phyloP scores from a whole-genome alignment of 2,888 invertebrate genomes.

The Perizoma affinitatum region DNA sequence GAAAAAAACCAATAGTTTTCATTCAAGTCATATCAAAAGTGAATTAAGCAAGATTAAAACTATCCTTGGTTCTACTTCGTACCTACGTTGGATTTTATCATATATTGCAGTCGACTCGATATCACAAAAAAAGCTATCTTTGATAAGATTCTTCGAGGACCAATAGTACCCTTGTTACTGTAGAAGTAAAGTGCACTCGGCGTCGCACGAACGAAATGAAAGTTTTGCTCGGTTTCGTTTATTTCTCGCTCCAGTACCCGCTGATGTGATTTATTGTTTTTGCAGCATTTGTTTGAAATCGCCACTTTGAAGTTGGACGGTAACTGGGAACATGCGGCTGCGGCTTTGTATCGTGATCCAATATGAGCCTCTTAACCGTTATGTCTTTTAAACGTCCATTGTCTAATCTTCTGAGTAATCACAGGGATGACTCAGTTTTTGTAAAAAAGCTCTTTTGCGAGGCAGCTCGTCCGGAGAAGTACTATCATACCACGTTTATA shows the following conservation, averaged over 20 bases:
- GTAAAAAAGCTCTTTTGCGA: no score
- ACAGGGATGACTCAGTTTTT: conserved; percentile 13
- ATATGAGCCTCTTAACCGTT: conserved; percentile 18
- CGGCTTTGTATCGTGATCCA: conserved; percentile 13
- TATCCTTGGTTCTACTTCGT: no score
- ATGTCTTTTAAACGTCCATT: conserved; percentile 5
- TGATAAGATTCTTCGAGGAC: conserved; percentile 38
- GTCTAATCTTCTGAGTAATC: conserved; percentile 13
- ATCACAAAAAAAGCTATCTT: no score
- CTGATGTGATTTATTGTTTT: conserved; percentile 77
- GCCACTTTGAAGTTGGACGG: conserved; percentile 59
- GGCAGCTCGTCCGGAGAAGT: no score
- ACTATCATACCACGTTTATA: no score
- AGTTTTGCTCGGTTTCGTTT: conserved; percentile 72
- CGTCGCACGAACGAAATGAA: conserved; percentile 69
- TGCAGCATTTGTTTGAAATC: conserved; percentile 58
- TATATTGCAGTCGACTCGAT: no score
- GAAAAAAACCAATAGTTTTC: no score
- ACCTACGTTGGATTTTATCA: no score
- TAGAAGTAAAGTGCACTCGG: conserved; percentile 68
- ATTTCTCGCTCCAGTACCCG: conserved; percentile 60
- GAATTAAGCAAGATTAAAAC: no score
- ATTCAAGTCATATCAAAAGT: no score
- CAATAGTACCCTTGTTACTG: conserved; percentile 45
- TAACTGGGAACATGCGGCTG: conserved; percentile 15